phyloP scores from a whole-genome alignment of 2,113 vertebrate genomes.

The human region DNA sequence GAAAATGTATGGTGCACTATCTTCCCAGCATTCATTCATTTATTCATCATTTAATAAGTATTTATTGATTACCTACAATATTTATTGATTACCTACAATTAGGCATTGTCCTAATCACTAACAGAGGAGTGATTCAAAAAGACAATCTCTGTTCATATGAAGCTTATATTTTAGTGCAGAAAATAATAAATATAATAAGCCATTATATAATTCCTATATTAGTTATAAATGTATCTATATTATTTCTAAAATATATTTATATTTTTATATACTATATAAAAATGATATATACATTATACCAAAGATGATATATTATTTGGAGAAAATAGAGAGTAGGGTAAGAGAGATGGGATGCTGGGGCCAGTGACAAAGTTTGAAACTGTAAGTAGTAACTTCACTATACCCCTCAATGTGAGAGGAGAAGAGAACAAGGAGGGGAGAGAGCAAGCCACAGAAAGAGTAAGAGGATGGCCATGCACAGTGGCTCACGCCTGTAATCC shows the following conservation, averaged over 20 bases:
- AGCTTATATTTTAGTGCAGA: neutral
- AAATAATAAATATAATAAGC: neutral
- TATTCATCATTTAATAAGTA: neutral
- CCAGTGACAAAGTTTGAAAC: neutral
- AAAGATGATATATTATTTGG: neutral
- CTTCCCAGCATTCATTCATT: neutral
- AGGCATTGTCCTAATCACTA: neutral
- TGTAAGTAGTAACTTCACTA: neutral
- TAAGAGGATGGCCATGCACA: neutral
- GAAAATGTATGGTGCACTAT: neutral
- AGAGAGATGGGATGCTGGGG: neutral
- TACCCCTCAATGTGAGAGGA: neutral
- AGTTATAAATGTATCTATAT: neutral
- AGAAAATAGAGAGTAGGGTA: neutral
- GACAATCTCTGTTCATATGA: neutral
- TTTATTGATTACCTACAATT: neutral
- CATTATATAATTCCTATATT: neutral
- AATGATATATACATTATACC: neutral
- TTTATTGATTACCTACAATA: neutral
- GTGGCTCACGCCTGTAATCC: too few relatives aligned
- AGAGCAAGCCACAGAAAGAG: neutral
- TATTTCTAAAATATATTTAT: neutral
- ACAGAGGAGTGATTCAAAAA: neutral
- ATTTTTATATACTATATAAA: neutral
- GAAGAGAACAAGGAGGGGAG: neutral